Evolutionary conservation across 1,140 invertebrate species (phyloP), one percentile per base, ranked within the genome.

Genomic region (Drosophila bocqueti): DNA sequence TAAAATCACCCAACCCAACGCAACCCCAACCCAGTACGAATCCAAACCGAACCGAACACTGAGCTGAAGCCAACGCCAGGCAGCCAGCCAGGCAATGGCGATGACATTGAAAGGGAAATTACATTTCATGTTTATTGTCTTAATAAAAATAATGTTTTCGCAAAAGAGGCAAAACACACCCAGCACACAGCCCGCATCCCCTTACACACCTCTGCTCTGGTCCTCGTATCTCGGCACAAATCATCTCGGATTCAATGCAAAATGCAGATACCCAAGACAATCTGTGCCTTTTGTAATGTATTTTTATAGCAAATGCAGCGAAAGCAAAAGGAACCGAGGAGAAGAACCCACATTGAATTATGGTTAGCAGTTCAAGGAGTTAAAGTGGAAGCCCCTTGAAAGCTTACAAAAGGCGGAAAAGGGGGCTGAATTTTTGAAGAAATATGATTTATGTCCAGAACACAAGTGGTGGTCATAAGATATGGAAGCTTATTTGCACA

Each of bases 121-220:
- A 85, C 84, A 89, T 89, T 89, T 89, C 84, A 89, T 87, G 85
- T 90, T 90, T 89, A 90, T 89, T 89, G 81, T 89, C 83, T 89
- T 89, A 89, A 81, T 82, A 86, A 85, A 85, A 85, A 85, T 84
- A 85, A 85, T 85, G 83, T 85, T 85, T 81, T 71, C 18, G 58
- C 73, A 69, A 50, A 57, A 77, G 46, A 52, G 52, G 36, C 61
- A 81, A 60, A 55, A 60, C 64, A 61, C 50, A 61, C 50, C 38
- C 68, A 60, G 42, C 69, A 62, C 50, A 46, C 31, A 43, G 11
- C 18, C 13, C 24, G 16, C 46, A 36, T 15, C 42, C 49, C 18
- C 49, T 5, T 29, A 11, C 45, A 45, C 46, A 16, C 57, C 11
- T n/a, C 18, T n/a, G 7, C 21, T 26, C 10, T 16, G 52, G 18